These are phyloP conservation scores for Stramonita haemastoma DNA, from an alignment of 2,888 invertebrate species.

Conservation along the genomic window DNA sequence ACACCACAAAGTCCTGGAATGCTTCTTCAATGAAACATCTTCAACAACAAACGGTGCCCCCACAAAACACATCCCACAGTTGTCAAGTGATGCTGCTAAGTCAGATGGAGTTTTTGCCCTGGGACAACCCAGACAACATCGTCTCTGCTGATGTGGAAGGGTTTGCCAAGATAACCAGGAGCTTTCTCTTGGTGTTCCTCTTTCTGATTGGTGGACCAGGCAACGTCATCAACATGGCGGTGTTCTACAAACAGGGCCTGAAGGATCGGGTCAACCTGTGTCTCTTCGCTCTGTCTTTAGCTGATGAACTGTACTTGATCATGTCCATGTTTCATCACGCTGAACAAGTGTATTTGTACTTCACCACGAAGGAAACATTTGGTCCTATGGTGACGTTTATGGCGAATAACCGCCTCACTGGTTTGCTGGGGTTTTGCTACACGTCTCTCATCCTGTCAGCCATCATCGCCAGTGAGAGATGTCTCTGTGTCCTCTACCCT, in stretches of 20 bases:
- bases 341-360: not conserved
- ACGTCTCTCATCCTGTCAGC: not conserved
- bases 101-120: not conserved
- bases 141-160: not conserved
- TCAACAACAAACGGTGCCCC: not conserved
- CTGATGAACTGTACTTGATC: constrained; percentile 7
- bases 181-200: not conserved
- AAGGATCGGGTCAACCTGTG: not conserved
- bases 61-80: not conserved
- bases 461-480: constrained; percentile 20
- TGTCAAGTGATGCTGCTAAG: not conserved
- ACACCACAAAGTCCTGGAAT: not conserved
- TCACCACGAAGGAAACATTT: not conserved
- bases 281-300: not conserved
- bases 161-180: not conserved
- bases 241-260: constrained; percentile 7
- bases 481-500: not conserved
- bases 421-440: not conserved
- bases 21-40: not conserved
- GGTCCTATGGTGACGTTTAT: not conserved
- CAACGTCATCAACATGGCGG: constrained; percentile 14
- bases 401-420: not conserved
- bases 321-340: not conserved
- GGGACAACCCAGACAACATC: constrained; percentile 10
- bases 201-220: constrained; percentile 1